Evolutionary conservation across 2,797 vertebrate species (phyloP), one percentile per base, ranked within the genome.

Genomic region (Cirrhinus molitorella): DNA sequence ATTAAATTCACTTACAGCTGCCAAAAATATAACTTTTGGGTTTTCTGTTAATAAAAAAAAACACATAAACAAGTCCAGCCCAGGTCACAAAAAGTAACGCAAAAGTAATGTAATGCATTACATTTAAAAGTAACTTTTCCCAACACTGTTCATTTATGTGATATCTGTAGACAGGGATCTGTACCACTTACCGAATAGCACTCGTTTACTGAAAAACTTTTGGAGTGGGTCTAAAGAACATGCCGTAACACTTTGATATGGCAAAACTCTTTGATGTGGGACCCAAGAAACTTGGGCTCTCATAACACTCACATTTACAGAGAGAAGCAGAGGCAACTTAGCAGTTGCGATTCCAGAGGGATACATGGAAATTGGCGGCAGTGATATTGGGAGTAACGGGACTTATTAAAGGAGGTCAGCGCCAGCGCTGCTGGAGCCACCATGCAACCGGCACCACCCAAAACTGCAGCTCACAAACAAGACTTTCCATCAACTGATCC

Each of bases 301-400:
- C 81, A 47, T 47, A 71, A 71, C 68, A 71, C 68, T 71, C 45
- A 45, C 53, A 47, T 66, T 68, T 25, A 47, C 12, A 17, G 45
- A 40, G 23, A 66, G 19, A 40, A 49, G 49, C 28, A 28, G 28
- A 70, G 67, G 67, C 40, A 59, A 12, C 19, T 19, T 5, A 59
- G 23, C n/a, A 23, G 21, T 43, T 34, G 23, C 11, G 37, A 71
- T 25, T 28, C 51, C 57, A 79, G 65, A 72, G 77, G 61, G 63
- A 79, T 63, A 77, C 40, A 83, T 77, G 84, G 83, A 88, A 87
- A 81, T 81, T 84, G 31, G 88, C 66, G 57, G 86, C 87, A 86
- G 85, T 86, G 87, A 89, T 89, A 83, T 85, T 86, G 84, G 89
- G 77, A 88, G 91, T 87, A 81, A 85, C 88, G 78, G 90, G 79